These are phyloP conservation scores for Hippolais icterina DNA, from an alignment of 2,113 vertebrate species.

Conservation along the genomic window DNA sequence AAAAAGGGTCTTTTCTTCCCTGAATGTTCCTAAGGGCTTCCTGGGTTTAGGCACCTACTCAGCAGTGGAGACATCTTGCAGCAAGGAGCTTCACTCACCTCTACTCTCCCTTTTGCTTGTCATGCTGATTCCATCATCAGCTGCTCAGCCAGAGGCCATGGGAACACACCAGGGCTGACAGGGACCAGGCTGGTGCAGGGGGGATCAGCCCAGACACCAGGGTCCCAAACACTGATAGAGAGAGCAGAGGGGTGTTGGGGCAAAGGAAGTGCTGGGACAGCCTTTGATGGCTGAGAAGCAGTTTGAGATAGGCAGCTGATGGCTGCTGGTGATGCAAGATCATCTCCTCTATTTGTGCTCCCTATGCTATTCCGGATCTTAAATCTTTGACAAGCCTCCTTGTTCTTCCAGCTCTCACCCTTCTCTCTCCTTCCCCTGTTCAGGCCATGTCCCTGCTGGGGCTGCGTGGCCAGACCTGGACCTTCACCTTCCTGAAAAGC, in stretches of 20 bases:
- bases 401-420: neutral
- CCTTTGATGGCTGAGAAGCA: neutral
- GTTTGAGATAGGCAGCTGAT: neutral
- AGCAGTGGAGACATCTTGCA: neutral
- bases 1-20: neutral
- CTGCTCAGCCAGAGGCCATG: neutral
- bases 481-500: neutral
- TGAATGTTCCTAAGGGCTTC: neutral
- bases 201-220: neutral
- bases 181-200: neutral
- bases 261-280: neutral
- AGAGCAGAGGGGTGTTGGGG: neutral
- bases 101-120: neutral
- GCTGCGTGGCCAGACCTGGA: neutral
- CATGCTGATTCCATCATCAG: neutral
- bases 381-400: neutral
- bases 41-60: neutral
- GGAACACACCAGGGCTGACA: neutral
- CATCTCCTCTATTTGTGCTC: neutral
- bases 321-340: neutral
- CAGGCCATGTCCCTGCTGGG: neutral
- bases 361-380: neutral
- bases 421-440: neutral
- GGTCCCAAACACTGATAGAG: neutral
- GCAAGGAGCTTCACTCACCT: fast-evolving